Conservation (phyloP, 2,888 invertebrate genomes). For the Lacanobia oleracea region DNA sequence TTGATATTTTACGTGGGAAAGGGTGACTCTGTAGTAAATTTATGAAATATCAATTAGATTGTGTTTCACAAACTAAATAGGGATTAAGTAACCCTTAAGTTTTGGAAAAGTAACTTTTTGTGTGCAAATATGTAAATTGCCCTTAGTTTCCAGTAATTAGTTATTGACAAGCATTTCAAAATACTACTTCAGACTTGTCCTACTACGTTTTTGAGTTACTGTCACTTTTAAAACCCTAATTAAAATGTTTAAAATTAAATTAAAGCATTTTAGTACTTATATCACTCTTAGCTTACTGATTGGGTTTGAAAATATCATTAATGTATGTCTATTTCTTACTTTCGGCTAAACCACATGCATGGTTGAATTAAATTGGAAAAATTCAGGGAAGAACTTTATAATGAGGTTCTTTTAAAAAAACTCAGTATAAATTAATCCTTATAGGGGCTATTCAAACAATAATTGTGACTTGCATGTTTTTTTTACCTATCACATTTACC, state of each 20-base stretch:
- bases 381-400: neutral
- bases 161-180: slow-evolving; percentile 22
- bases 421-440: neutral
- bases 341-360: neutral
- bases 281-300: neutral
- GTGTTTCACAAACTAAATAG: slow-evolving; percentile 21
- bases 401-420: neutral
- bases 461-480: neutral
- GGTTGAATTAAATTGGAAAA: neutral
- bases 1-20: slow-evolving; percentile 48
- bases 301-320: neutral
- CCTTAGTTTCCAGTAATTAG: slow-evolving; percentile 7
- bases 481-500: neutral
- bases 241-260: neutral
- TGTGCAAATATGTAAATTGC: slow-evolving; percentile 29
- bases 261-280: neutral
- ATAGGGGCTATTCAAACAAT: neutral
- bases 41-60: neutral
- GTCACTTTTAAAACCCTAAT: neutral
- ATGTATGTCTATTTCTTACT: neutral
- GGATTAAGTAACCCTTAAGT: neutral
- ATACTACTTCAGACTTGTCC: slow-evolving; percentile 4
- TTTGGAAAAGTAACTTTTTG: slow-evolving; percentile 3
- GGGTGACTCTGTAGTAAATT: slow-evolving; percentile 1
- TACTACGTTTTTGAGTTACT: slow-evolving; percentile 27